Conservation (phyloP, 2,888 invertebrate genomes). For the Cyclophora albipunctata region DNA sequence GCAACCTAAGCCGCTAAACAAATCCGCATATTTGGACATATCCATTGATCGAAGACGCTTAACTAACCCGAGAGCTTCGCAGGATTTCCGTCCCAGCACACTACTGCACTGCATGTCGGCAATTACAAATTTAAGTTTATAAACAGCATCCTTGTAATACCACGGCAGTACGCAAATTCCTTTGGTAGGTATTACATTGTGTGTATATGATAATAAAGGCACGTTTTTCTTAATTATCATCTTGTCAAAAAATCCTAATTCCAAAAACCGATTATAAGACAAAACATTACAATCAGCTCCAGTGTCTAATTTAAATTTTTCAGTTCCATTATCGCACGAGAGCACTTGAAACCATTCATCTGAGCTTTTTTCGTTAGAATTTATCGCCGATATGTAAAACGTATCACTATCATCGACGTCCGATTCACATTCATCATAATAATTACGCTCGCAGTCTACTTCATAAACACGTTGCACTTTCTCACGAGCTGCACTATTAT, state of each 20-base stretch:
- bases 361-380: neutral
- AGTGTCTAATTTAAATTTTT: neutral
- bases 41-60: conserved; percentile 1
- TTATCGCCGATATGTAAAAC: neutral
- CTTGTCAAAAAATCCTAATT: too few relatives aligned
- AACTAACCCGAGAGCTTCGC: conserved; percentile 2
- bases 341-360: too few relatives aligned
- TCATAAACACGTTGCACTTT: neutral
- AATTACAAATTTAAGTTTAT: neutral
- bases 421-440: too few relatives aligned
- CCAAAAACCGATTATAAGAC: neutral
- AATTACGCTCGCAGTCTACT: neutral
- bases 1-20: conserved; percentile 17
- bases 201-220: neutral
- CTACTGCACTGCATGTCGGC: neutral
- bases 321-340: too few relatives aligned
- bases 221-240: too few relatives aligned
- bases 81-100: conserved; percentile 4
- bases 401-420: neutral
- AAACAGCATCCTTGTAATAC: neutral
- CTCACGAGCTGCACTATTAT: neutral
- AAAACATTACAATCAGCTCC: conserved; percentile 1
- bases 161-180: neutral
- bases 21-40: conserved; percentile 8
- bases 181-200: neutral